Evolutionary conservation across 2,797 vertebrate species (phyloP), one percentile per base, ranked within the genome.

Genomic region (Sebastes kiyomatsui): DNA sequence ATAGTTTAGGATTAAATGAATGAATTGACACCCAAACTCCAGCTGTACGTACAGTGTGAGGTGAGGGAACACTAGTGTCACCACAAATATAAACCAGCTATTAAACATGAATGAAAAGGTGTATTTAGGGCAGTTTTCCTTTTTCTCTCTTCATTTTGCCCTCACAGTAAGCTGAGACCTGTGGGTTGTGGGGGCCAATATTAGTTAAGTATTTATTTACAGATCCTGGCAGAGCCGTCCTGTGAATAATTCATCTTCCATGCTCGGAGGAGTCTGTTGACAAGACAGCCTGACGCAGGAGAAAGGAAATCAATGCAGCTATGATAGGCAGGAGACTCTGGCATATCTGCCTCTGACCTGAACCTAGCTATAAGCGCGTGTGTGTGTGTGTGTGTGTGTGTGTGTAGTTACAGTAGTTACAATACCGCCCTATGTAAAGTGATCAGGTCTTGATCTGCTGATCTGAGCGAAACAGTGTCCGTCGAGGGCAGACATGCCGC

Each of bases 181-280:
- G 88, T 60, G 89, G 92, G 85, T 93, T 87, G 79, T 71, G 72
- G 77, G 88, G 89, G 75, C 79, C 88, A 89, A 94, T 94, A 91
- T 94, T 94, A 94, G 90, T 93, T 91, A 93, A 94, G 94, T 94
- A 94, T 95, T 94, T 94, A 94, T 95, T 95, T 94, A 94, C 94
- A 93, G 90, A 90, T 72, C 73, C 86, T 88, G 89, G 90, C 89
- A 81, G 86, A 83, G 81, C 68, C 78, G 90, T 79, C 86, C 87
- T 56, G 90, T 95, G 90, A 95, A 95, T 94, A 92, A 95, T 95
- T 95, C 92, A 95, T 95, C 90, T 78, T 77, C 75, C 85, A 75
- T 82, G 90, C 87, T 85, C 67, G 14, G 77, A 85, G 90, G 87
- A 93, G 90, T 94, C 92, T 92, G 89, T 94, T 86, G 93, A 94